These are phyloP conservation scores for Lepetodrilus schrolli DNA, from an alignment of 2,888 invertebrate genomes.

Conservation along the genomic window DNA sequence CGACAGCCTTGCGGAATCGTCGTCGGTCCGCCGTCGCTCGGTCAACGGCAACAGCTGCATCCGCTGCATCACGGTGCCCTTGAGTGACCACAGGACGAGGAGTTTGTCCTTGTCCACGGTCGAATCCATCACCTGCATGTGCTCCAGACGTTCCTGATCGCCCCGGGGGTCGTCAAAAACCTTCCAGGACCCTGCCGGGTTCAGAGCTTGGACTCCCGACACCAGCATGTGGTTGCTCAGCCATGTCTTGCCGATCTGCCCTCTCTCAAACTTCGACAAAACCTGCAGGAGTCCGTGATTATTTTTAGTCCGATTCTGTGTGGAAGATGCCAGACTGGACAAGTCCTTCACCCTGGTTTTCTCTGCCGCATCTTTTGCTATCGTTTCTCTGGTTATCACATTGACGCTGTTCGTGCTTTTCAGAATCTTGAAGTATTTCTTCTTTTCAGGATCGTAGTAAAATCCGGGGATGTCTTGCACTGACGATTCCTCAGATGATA, in stretches of 20 bases:
- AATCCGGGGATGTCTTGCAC: constrained; percentile 73
- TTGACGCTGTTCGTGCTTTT: constrained; percentile 47
- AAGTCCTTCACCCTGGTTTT: constrained; percentile 51
- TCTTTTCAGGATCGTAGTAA: constrained; percentile 69
- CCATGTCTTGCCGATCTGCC: background rate
- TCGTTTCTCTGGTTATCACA: constrained; percentile 60
- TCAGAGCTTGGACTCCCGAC: constrained; percentile 28
- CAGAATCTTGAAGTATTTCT: constrained; percentile 68
- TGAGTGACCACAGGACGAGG: constrained; percentile 63
- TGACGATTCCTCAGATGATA: too few relatives aligned
- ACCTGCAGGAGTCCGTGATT: background rate
- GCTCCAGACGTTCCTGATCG: constrained; percentile 50
- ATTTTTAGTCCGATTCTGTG: background rate
- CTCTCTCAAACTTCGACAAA: constrained; percentile 21
- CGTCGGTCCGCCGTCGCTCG: constrained; percentile 28
- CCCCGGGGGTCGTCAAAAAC: constrained; percentile 34
- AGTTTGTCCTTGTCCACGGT: constrained; percentile 48
- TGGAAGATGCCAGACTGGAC: background rate
- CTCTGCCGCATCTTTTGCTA: constrained; percentile 56
- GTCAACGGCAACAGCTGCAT: constrained; percentile 56
- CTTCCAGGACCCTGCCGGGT: background rate
- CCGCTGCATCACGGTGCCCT: constrained; percentile 54
- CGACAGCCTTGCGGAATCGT: constrained; percentile 32
- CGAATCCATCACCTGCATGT: constrained; percentile 55
- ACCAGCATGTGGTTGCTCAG: constrained; percentile 14